Evolutionary conservation across 2,888 invertebrate species (phyloP).

Genomic region (Microctonus hyperodae): DNA sequence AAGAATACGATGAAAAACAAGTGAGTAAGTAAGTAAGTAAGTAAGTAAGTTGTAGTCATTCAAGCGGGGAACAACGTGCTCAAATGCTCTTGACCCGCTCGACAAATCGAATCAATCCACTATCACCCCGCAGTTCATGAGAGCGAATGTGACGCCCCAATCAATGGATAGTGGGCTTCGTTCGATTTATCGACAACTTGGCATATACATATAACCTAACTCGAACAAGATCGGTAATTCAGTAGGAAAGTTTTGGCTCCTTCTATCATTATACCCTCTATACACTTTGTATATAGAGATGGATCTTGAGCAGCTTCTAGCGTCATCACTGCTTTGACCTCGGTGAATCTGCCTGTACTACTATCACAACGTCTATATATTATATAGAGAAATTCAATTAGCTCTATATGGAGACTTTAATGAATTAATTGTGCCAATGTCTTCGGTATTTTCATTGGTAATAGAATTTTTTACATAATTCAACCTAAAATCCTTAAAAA

Average conservation of each 20-base stretch:
- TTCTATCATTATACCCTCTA: background rate
- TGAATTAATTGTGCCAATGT: conserved; percentile 28
- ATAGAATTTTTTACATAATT: conserved; percentile 16
- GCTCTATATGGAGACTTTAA: conserved; percentile 21
- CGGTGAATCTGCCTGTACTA: background rate
- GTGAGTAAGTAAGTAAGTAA: background rate
- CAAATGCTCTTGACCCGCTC: conserved; percentile 29
- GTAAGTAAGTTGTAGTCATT: conserved; percentile 22
- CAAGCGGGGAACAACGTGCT: conserved; percentile 23
- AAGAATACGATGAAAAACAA: background rate
- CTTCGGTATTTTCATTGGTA: conserved; percentile 20
- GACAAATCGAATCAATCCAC: conserved; percentile 25
- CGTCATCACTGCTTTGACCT: background rate
- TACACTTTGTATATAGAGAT: background rate
- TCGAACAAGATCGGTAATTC: conserved; percentile 22
- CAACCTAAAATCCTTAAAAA: background rate
- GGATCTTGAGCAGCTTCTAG: background rate
- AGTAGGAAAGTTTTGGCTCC: conserved; percentile 8
- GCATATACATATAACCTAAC: background rate
- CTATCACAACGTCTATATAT: background rate
- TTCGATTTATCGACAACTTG: conserved; percentile 20
- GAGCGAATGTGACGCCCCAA: conserved; percentile 14
- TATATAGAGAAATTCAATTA: conserved; percentile 28
- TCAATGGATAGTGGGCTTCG: conserved; percentile 12
- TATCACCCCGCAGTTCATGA: conserved; percentile 2